These are phyloP conservation scores for Dinomys branickii DNA, from an alignment of 2,113 vertebrate genomes.

Conservation along the genomic window DNA sequence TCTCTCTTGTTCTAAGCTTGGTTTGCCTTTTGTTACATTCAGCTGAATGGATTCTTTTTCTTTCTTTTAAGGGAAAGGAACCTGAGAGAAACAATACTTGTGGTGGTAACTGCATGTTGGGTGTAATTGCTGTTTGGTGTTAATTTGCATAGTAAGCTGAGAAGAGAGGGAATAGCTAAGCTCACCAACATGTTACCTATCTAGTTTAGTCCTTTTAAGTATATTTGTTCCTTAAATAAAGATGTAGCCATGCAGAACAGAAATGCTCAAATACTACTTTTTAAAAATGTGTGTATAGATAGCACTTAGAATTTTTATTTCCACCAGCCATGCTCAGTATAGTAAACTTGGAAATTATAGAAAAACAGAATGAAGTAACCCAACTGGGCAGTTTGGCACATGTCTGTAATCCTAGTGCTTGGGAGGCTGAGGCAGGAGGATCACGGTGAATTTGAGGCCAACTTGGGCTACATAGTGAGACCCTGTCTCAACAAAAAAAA, in stretches of 20 bases:
- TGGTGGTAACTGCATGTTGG: slow-evolving; percentile 34
- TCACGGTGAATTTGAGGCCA: neutral
- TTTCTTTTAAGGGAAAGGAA: slow-evolving; percentile 61
- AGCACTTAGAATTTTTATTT: slow-evolving; percentile 49
- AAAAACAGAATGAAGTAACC: slow-evolving; percentile 39
- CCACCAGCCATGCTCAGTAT: slow-evolving; percentile 5
- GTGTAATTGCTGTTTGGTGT: slow-evolving; percentile 63
- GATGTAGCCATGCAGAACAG: neutral
- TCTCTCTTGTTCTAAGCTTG: slow-evolving; percentile 62
- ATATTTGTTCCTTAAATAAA: slow-evolving; percentile 64
- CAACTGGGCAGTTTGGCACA: neutral
- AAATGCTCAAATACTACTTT: slow-evolving; percentile 16
- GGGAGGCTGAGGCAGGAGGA: neutral
- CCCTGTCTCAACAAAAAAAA: neutral
- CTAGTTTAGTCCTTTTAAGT: slow-evolving; percentile 38
- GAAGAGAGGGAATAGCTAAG: slow-evolving; percentile 54
- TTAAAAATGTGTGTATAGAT: neutral
- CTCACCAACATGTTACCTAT: slow-evolving; percentile 47
- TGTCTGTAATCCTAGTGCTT: too few relatives aligned
- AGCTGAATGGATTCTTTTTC: slow-evolving; percentile 17
- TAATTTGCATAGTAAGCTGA: slow-evolving; percentile 48
- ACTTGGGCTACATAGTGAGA: neutral
- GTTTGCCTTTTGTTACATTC: slow-evolving; percentile 52
- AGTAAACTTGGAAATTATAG: slow-evolving; percentile 45
- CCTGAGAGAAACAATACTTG: slow-evolving; percentile 52